Base-by-base conservation (phyloP, 2,888 invertebrate species). In the Drosophila tripunctata region DNA sequence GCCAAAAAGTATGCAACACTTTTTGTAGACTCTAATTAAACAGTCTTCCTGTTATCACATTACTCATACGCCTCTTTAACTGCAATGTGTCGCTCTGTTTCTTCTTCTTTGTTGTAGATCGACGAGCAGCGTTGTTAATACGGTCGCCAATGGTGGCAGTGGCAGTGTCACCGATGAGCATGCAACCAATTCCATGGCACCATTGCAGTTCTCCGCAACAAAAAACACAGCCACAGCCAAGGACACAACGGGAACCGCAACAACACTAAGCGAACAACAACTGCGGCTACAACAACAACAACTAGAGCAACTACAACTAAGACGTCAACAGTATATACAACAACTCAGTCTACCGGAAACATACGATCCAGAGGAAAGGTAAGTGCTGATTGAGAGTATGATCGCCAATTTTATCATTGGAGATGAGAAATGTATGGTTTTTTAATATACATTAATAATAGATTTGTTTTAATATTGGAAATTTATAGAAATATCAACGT, bases 141-240 rank as follows among this genome's bases (percentile, higher is more conserved):
- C 89, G 36, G 47, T 58, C 43, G 61, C 71, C 47, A 54, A 48
- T 27, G 27, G 10, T 35, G 41, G 45, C 65, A 51, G 47, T 58
- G 47, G 47, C 33, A 30, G 27, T 58, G 73, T 41, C 65, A 52
- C 85, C 70, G 72, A 84, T 78, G 76, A 74, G 56, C 55, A 44
- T 55, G 38, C 73, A 55, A 67, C 81, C 35, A 78, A 84, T 85
- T 88, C 88, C 81, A 90, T 90, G 91, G 91, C 91, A 88, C 88
- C 89, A 82, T 75, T 89, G 83, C 90, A 88, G 81, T 88, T 88
- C 51, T 80, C 89, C 69, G 78, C 89, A 67, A 43, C 30, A 48
- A 58, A 35, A 40, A n/a, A n/a, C n/a, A 83, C 88, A 78, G 60
- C 82, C 56, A 19, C 71, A 50, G 15, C 61, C 31, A 27, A 30